phyloP scores from a whole-genome alignment of 2,113 vertebrate genomes.

The Rhombomys opimus region DNA sequence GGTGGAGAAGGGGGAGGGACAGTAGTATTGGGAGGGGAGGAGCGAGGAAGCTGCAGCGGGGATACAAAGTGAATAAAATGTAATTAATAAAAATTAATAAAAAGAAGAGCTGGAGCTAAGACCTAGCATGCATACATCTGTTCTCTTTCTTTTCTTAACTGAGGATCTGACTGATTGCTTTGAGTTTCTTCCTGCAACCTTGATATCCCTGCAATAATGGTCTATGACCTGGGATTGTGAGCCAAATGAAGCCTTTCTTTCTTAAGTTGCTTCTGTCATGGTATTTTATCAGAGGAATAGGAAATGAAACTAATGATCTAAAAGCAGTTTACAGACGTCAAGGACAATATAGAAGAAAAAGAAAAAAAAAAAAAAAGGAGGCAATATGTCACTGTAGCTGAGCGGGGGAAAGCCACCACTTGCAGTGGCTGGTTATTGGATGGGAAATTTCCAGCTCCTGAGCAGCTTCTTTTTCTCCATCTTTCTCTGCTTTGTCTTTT shows the following conservation, averaged over 20 bases:
- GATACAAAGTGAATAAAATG: too few species aligned
- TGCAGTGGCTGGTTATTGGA: accelerated
- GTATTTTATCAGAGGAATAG: neutral
- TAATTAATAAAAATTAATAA: neutral
- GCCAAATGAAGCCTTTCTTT: neutral
- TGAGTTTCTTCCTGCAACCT: neutral
- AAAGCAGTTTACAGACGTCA: neutral
- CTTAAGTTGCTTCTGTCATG: neutral
- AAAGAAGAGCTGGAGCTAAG: neutral
- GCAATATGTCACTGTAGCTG: neutral
- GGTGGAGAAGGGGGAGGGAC: too few species aligned
- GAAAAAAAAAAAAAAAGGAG: neutral
- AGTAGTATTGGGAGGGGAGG: too few species aligned
- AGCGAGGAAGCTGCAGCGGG: too few species aligned
- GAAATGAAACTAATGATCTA: neutral
- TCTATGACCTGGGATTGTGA: neutral
- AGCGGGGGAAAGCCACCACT: neutral
- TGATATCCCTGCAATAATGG: neutral
- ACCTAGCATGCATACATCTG: too few species aligned
- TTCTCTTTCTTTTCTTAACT: neutral
- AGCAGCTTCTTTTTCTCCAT: neutral
- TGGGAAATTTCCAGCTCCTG: neutral
- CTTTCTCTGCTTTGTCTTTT: neutral
- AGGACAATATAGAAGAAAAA: neutral
- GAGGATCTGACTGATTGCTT: too few species aligned